A percentile compares a stretch with the other conserved stretches of the same genome.
These are phyloP conservation scores for Acleris emargana DNA, from an alignment of 2,888 invertebrate species.

Conservation along the genomic window DNA sequence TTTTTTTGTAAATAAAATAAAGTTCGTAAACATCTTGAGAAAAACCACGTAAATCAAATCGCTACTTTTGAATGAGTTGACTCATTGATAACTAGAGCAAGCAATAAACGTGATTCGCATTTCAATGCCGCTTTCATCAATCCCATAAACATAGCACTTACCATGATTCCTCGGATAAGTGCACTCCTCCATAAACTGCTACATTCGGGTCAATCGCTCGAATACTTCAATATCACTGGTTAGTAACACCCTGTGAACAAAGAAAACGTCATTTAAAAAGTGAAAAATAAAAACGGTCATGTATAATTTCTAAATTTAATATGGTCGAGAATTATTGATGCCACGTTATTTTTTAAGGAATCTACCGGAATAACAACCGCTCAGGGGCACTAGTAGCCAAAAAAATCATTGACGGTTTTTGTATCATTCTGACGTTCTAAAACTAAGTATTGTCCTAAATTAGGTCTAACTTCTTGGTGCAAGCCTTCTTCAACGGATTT, in stretches of 20 bases:
- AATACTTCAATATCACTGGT: slow-evolving; percentile 25
- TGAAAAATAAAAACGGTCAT: background rate
- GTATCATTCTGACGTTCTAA: no score
- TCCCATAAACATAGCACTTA: slow-evolving; percentile 48
- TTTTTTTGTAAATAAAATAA: no score
- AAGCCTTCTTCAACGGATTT: no score
- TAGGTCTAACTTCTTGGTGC: no score
- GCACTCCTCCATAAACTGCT: slow-evolving; percentile 67
- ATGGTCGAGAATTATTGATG: background rate
- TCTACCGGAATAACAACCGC: no score
- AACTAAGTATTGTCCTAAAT: no score
- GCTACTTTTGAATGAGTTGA: background rate
- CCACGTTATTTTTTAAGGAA: no score
- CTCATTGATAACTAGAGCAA: slow-evolving; percentile 17
- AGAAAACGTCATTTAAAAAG: slow-evolving; percentile 7
- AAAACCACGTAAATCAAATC: background rate
- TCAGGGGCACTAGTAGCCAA: no score
- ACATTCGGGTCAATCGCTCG: slow-evolving; percentile 60
- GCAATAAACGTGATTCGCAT: slow-evolving; percentile 15
- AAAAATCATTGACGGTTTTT: no score
- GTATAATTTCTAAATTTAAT: background rate
- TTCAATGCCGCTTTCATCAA: slow-evolving; percentile 21
- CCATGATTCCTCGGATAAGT: slow-evolving; percentile 70
- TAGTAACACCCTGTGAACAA: slow-evolving; percentile 22
- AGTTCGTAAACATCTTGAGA: no score